These are phyloP conservation scores for Sorex araneus DNA, from an alignment of 2,113 vertebrate species.

Conservation along the genomic window DNA sequence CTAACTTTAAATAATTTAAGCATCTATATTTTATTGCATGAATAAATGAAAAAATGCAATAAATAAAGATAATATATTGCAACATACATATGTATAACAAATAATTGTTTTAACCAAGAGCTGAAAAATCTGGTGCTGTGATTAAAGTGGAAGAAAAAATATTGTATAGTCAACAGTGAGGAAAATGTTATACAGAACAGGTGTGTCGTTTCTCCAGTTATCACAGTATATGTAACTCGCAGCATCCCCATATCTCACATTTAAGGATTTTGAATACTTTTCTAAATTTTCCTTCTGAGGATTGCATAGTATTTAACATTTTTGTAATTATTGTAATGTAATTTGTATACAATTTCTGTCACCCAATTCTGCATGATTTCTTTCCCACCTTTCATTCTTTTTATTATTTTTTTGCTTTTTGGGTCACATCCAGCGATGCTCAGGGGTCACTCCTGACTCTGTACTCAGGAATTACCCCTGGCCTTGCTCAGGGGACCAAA, in stretches of 20 bases:
- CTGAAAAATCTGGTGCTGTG: neutral
- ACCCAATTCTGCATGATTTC: neutral
- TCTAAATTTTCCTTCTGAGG: neutral
- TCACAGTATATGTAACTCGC: rapidly evolving
- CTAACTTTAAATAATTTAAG: slow-evolving; percentile 61
- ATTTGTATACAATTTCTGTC: no score
- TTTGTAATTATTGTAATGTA: neutral
- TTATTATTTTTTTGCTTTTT: no score
- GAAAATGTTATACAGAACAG: neutral
- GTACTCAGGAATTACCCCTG: no score
- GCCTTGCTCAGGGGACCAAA: no score
- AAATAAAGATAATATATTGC: neutral
- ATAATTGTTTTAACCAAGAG: slow-evolving; percentile 44
- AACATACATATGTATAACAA: slow-evolving; percentile 3
- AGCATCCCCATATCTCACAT: rapidly evolving
- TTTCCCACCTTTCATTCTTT: neutral
- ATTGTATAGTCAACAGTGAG: neutral
- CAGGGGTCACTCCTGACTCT: no score
- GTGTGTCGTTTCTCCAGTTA: neutral
- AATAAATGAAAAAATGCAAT: slow-evolving; percentile 33
- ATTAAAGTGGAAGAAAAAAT: slow-evolving; percentile 9
- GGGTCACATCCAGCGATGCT: no score
- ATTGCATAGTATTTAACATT: neutral
- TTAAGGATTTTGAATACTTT: neutral
- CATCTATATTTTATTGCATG: slow-evolving; percentile 30